These are phyloP conservation scores for Girardinichthys multiradiatus DNA, from an alignment of 2,113 vertebrate genomes.

Conservation along the genomic window DNA sequence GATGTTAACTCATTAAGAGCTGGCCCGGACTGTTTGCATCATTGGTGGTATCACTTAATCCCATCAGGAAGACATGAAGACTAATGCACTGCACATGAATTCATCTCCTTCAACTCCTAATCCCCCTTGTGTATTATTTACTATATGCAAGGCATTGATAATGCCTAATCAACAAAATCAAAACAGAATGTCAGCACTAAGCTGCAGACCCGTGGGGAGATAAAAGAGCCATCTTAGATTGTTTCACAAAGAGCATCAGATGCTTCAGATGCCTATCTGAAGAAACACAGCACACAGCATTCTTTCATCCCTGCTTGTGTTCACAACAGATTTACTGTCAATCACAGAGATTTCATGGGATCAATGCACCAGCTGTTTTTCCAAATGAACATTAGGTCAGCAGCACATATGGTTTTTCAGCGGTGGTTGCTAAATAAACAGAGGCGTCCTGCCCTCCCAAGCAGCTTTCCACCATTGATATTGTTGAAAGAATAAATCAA, in stretches of 20 bases:
- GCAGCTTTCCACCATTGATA: constrained; percentile 48
- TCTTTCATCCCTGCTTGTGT: constrained; percentile 55
- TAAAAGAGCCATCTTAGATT: constrained; percentile 55
- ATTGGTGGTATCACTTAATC: constrained; percentile 51
- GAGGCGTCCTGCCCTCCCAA: constrained; percentile 1
- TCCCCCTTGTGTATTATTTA: constrained; percentile 54
- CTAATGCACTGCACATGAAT: constrained; percentile 59
- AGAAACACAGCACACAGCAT: constrained; percentile 5
- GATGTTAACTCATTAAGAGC: constrained; percentile 35
- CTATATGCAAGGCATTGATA: constrained; percentile 62
- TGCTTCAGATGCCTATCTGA: constrained; percentile 35
- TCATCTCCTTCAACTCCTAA: constrained; percentile 56
- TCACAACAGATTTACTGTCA: constrained; percentile 30
- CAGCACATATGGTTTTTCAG: constrained; percentile 15
- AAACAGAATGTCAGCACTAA: constrained; percentile 65
- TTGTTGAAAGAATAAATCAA: constrained; percentile 49
- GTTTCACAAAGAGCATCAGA: constrained; percentile 57
- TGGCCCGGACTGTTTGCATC: constrained; percentile 40
- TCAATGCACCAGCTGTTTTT: not conserved
- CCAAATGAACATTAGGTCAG: constrained; percentile 36
- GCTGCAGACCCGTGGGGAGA: constrained; percentile 51
- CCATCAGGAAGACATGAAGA: constrained; percentile 27
- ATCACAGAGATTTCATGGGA: constrained; percentile 43
- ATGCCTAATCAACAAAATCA: constrained; percentile 74
- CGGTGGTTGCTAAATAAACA: constrained; percentile 2